phyloP scores from a whole-genome alignment of 2,888 invertebrate species.

The Callyntrura guangdongensis region DNA sequence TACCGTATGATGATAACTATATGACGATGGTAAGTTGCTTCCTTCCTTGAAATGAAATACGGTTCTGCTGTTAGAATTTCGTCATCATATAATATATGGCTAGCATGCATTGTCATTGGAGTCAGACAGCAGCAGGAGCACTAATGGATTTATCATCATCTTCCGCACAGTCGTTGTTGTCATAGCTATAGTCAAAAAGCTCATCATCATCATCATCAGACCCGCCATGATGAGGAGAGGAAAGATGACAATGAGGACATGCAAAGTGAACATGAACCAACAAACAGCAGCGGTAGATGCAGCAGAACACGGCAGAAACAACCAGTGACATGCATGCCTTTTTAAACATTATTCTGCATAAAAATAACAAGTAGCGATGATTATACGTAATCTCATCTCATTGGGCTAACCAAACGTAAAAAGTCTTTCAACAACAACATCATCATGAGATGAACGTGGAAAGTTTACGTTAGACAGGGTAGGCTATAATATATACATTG shows the following conservation, averaged over 20 bases:
- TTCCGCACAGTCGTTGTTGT: conserved; percentile 30
- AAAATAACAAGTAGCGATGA: conserved; percentile 37
- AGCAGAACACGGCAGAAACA: background rate
- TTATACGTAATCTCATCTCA: conserved; percentile 44
- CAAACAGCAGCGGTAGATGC: background rate
- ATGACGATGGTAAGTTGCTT: background rate
- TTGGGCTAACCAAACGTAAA: conserved; percentile 20
- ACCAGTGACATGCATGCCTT: conserved; percentile 9
- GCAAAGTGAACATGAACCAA: conserved; percentile 37
- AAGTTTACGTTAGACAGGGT: background rate
- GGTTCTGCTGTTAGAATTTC: background rate
- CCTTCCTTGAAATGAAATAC: conserved; percentile 54
- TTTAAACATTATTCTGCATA: conserved; percentile 12
- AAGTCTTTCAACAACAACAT: conserved; percentile 1
- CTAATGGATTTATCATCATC: conserved; percentile 59
- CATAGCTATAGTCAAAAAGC: conserved; percentile 41
- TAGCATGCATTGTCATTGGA: background rate
- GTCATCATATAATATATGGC: background rate
- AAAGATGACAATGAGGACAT: conserved; percentile 59
- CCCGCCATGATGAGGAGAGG: conserved; percentile 35
- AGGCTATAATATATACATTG: no score
- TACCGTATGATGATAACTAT: conserved; percentile 14
- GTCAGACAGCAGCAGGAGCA: conserved; percentile 30
- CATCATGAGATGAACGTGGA: background rate
- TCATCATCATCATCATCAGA: conserved; percentile 32